Conservation (phyloP, 1,140 invertebrate species). For the Monomorium pharaonis region DNA sequence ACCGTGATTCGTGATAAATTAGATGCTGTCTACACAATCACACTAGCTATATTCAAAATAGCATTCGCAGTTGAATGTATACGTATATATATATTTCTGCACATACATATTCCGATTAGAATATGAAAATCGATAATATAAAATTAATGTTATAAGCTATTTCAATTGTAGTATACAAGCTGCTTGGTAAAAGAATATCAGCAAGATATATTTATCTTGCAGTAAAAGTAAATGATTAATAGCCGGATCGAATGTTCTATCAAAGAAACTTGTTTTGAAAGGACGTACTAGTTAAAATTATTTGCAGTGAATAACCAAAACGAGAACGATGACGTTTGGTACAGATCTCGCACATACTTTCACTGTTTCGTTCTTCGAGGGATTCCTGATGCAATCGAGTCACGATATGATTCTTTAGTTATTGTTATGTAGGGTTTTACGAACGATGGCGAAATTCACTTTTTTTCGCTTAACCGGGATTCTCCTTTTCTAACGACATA, state of each 20-base stretch:
- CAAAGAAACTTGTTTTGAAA: neutral
- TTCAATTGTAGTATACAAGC: neutral
- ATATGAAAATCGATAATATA: neutral
- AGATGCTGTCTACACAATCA: neutral
- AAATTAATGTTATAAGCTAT: neutral
- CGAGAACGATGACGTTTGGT: neutral
- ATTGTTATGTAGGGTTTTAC: neutral
- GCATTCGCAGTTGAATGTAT: neutral
- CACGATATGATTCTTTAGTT: slow-evolving; percentile 20
- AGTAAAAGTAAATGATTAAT: neutral
- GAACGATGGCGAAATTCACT: slow-evolving; percentile 41
- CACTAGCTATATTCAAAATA: neutral
- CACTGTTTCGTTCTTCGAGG: slow-evolving; percentile 24
- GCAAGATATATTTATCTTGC: neutral
- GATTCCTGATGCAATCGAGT: slow-evolving; percentile 26
- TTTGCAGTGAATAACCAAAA: neutral
- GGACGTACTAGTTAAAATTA: neutral
- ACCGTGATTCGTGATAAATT: slow-evolving; percentile 15
- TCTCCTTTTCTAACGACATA: neutral
- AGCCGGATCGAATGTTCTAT: neutral
- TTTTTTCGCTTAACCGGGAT: slow-evolving; percentile 30
- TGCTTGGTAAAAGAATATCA: neutral
- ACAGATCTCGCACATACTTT: slow-evolving; percentile 58
- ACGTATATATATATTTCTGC: too few species aligned
- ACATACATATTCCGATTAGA: neutral